Percentiles rank a stretch among this genome's conserved stretches.
Evolutionary conservation across 1,140 invertebrate species (phyloP).

Genomic region (Drosophila suzukii): DNA sequence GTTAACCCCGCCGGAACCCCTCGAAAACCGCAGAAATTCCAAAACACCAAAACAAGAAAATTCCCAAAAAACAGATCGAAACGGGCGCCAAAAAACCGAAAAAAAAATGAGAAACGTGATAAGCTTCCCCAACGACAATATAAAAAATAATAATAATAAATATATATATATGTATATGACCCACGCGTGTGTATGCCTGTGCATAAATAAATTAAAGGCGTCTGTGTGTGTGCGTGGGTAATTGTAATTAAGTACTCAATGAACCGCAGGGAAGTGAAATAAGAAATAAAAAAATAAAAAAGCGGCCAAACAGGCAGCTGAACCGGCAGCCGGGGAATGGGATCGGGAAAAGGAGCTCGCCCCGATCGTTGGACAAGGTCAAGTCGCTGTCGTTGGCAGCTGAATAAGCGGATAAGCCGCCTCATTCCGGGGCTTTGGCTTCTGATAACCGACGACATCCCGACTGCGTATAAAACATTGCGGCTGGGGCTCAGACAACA

Average conservation of each 20-base stretch:
- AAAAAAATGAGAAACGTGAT: conserved; percentile 65
- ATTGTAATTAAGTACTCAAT: conserved; percentile 79
- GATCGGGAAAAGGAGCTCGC: conserved; percentile 37
- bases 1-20: neutral
- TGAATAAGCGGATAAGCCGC: conserved; percentile 59
- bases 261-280: conserved; percentile 66
- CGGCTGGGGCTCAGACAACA: conserved; percentile 25
- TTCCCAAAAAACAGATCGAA: conserved; percentile 44
- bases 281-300: conserved; percentile 39
- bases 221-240: conserved; percentile 35
- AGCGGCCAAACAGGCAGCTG: conserved; percentile 69
- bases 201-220: conserved; percentile 47
- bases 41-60: conserved; percentile 36
- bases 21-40: conserved; percentile 55
- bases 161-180: neutral
- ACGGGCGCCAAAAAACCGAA: conserved; percentile 26
- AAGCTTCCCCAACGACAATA: conserved; percentile 38
- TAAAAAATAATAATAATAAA: conserved; percentile 16
- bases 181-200: conserved; percentile 6
- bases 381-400: conserved; percentile 40
- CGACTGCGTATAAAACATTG: conserved; percentile 66
- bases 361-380: conserved; percentile 62
- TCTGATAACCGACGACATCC: conserved; percentile 35
- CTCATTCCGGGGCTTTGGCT: conserved; percentile 38
- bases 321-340: conserved; percentile 9